Percentiles rank a stretch among this genome's conserved stretches.
These are phyloP conservation scores for Jordanella pulchra DNA, from an alignment of 2,797 vertebrate species.

Conservation along the genomic window DNA sequence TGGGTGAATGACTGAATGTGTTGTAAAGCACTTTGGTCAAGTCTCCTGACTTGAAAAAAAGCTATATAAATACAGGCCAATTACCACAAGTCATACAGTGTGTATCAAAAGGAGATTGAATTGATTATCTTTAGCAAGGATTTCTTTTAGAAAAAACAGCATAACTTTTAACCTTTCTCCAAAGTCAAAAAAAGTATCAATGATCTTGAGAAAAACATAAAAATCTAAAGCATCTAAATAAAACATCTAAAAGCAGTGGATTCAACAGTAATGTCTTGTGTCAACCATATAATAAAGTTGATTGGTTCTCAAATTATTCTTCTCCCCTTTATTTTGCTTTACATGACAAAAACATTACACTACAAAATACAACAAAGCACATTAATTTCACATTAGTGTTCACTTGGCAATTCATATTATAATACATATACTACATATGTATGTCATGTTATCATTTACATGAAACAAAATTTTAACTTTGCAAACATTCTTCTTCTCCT, in stretches of 20 bases:
- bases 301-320: neutral
- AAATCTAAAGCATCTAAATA: slow-evolving; percentile 24
- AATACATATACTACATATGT: slow-evolving; percentile 22
- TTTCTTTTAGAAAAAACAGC: neutral
- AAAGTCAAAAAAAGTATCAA: neutral
- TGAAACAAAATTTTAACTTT: slow-evolving; percentile 39
- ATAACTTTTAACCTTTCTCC: neutral
- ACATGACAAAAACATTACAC: slow-evolving; percentile 52
- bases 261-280: neutral
- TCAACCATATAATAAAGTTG: neutral
- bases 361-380: slow-evolving; percentile 56
- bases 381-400: slow-evolving; percentile 46
- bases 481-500: slow-evolving; percentile 27
- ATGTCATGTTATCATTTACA: slow-evolving; percentile 17
- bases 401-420: slow-evolving; percentile 34
- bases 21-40: no score
- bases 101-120: neutral
- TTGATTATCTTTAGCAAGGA: neutral
- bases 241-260: slow-evolving; percentile 51
- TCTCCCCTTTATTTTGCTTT: slow-evolving; percentile 48
- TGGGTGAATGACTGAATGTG: no score
- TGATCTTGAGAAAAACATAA: slow-evolving; percentile 9
- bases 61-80: no score
- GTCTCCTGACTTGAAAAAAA: no score
- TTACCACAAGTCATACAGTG: neutral